Evolutionary conservation across 2,888 invertebrate genomes (phyloP).

Genomic region (Caradrina clavipalpis): DNA sequence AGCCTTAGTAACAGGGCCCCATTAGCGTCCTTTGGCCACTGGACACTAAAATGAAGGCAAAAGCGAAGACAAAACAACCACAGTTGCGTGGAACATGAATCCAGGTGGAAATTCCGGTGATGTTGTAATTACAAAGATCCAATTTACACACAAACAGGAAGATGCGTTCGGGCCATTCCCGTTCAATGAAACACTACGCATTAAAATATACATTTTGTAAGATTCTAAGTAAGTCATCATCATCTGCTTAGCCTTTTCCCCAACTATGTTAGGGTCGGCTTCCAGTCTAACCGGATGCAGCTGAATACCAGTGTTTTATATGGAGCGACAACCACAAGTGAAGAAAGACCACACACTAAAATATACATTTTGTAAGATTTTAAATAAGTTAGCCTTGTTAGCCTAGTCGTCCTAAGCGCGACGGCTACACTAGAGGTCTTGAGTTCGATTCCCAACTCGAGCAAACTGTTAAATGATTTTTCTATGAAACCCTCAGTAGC

Average conservation of each 20-base stretch:
- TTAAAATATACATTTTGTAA: constrained; percentile 1
- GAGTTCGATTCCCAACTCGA: no score
- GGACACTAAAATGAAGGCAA: neutral
- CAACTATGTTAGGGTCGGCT: no score
- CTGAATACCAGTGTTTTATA: no score
- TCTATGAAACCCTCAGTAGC: no score
- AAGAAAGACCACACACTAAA: neutral
- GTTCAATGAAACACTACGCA: neutral
- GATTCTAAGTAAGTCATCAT: neutral
- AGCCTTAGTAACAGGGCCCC: no score
- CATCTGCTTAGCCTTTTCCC: no score
- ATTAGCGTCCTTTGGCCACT: no score
- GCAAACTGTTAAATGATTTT: no score
- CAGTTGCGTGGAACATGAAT: neutral
- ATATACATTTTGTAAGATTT: neutral
- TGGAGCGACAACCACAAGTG: no score
- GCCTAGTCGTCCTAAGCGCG: no score
- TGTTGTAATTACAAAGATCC: neutral
- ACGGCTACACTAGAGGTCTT: no score
- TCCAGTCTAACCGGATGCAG: no score
- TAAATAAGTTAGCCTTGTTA: neutral
- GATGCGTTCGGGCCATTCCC: neutral
- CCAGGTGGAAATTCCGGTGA: neutral
- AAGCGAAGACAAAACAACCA: neutral
- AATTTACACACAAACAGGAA: constrained; percentile 19